A percentile compares a stretch with the other conserved stretches of the same genome.
Conservation (phyloP, 2,797 vertebrate species). For the Garrulus glandarius region DNA sequence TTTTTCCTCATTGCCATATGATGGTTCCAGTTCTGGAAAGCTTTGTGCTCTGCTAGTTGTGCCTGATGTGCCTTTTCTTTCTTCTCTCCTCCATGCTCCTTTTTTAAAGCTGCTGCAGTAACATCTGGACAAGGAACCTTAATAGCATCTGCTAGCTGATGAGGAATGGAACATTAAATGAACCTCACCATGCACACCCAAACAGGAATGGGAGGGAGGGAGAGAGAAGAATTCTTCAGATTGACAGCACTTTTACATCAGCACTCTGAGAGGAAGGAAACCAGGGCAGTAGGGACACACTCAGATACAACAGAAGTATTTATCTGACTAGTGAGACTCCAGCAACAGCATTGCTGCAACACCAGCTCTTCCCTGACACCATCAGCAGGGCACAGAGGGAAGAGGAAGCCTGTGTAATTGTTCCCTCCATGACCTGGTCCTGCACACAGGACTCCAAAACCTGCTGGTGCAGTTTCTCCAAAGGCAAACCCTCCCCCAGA, state of each 20-base stretch:
- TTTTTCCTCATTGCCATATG: slow-evolving; percentile 77
- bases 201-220: not conserved
- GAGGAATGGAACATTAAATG: not conserved
- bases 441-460: not conserved
- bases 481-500: not conserved
- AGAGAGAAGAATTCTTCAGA: not conserved
- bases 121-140: slow-evolving; percentile 2
- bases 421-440: not conserved
- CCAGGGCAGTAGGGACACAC: not conserved
- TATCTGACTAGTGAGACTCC: not conserved
- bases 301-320: not conserved
- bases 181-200: not conserved
- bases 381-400: not conserved
- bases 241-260: not conserved
- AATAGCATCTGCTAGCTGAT: slow-evolving; percentile 78
- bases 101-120: not conserved
- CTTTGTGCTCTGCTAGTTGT: slow-evolving; percentile 71
- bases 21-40: slow-evolving; percentile 83
- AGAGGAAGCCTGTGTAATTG: not conserved
- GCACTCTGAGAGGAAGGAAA: not conserved
- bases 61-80: not conserved
- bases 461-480: slow-evolving; percentile 5
- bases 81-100: not conserved
- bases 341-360: not conserved
- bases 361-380: not conserved